Conservation (phyloP, 2,888 invertebrate genomes). For the Temnothorax rugatulus region DNA sequence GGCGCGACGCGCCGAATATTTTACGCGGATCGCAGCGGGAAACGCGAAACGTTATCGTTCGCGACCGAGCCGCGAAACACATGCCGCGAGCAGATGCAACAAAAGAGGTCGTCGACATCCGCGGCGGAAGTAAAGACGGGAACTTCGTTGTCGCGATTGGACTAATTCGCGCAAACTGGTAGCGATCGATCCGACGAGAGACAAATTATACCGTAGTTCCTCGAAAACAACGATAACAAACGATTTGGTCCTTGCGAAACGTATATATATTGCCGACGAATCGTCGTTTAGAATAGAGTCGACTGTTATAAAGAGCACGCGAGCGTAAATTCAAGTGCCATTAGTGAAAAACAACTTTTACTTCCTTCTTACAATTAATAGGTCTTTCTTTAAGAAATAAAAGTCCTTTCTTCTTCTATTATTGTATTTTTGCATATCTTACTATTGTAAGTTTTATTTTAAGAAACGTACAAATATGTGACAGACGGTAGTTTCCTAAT, state of each 20-base stretch:
- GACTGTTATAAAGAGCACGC: conserved; percentile 8
- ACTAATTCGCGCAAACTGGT: conserved; percentile 24
- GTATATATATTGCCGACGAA: not conserved
- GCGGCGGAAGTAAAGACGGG: conserved; percentile 24
- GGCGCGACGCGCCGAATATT: conserved; percentile 45
- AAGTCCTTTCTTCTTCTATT: too few species aligned
- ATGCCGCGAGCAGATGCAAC: conserved; percentile 53
- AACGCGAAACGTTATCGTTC: conserved; percentile 64
- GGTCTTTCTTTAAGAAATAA: too few species aligned
- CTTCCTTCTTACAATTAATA: too few species aligned
- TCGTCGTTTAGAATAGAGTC: conserved; percentile 22
- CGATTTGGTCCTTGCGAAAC: not conserved
- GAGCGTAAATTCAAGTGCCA: not conserved
- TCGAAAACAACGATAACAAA: conserved; percentile 2
- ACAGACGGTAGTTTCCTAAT: too few species aligned
- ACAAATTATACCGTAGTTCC: not conserved
- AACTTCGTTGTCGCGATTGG: conserved; percentile 27
- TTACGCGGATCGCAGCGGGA: conserved; percentile 26
- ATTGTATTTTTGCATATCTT: too few species aligned
- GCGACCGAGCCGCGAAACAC: conserved; percentile 47
- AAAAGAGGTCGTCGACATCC: conserved; percentile 52
- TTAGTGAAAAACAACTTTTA: too few species aligned
- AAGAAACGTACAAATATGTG: too few species aligned
- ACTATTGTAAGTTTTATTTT: too few species aligned
- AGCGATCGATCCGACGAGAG: not conserved